phyloP scores from a whole-genome alignment of 2,888 invertebrate species.

The Apamea crenata region DNA sequence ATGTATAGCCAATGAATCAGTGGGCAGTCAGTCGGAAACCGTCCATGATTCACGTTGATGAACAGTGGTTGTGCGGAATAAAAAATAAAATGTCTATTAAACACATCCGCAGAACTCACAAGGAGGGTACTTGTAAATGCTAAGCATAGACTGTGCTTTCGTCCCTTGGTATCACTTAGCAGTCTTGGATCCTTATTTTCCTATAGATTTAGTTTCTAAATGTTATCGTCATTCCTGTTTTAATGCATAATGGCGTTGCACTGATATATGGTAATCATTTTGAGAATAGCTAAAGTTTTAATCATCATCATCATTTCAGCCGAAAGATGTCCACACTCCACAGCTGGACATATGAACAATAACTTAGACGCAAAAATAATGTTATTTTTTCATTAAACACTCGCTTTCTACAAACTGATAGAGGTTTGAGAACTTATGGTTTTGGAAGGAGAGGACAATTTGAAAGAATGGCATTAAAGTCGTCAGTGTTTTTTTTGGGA shows the following conservation, averaged over 20 bases:
- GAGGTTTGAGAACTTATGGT: not conserved
- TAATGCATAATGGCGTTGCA: not conserved
- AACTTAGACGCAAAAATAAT: not conserved
- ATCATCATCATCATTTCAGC: no score
- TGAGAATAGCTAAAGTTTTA: not conserved
- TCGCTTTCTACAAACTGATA: not conserved
- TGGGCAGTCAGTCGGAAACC: conserved; percentile 67
- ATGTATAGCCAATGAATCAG: conserved; percentile 68
- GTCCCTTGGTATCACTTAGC: not conserved
- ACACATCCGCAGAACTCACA: conserved; percentile 49
- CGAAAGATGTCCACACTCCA: no score
- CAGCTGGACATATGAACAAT: not conserved
- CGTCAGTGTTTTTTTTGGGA: not conserved
- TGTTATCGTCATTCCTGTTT: not conserved
- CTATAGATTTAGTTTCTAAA: no score
- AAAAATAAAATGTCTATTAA: conserved; percentile 47
- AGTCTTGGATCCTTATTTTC: not conserved
- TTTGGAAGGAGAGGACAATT: not conserved
- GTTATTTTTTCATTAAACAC: not conserved
- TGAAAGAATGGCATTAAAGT: not conserved
- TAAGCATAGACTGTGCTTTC: conserved; percentile 22
- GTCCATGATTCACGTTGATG: conserved; percentile 72
- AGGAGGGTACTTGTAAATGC: conserved; percentile 19
- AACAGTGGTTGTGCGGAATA: conserved; percentile 52
- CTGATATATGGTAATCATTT: not conserved